These are phyloP conservation scores for Holacanthus passer DNA, from an alignment of 2,113 vertebrate species.

Conservation along the genomic window DNA sequence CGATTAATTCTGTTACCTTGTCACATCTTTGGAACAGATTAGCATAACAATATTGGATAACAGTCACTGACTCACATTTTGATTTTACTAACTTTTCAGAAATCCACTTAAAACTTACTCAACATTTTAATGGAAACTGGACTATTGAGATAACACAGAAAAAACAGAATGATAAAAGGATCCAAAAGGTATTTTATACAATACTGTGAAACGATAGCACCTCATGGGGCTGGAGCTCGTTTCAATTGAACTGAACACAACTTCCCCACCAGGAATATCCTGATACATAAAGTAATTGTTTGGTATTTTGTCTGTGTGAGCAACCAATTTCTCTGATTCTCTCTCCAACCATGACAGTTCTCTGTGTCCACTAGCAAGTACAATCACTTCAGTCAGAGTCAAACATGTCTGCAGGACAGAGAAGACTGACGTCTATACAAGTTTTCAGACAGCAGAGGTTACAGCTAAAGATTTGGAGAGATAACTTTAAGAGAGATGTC, in stretches of 20 bases:
- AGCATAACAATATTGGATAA: not conserved
- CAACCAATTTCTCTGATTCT: no score
- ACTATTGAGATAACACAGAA: not conserved
- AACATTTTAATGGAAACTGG: not conserved
- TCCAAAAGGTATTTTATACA: not conserved
- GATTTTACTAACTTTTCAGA: not conserved
- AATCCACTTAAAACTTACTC: slow-evolving; percentile 9
- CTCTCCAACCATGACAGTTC: no score
- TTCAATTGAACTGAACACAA: not conserved
- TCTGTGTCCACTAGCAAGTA: no score
- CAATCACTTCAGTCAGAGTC: no score
- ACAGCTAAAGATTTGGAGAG: no score
- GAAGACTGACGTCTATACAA: no score
- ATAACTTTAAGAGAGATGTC: no score
- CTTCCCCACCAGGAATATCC: no score
- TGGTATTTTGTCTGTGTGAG: no score
- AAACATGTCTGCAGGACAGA: no score
- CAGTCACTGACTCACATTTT: not conserved
- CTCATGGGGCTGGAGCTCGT: not conserved
- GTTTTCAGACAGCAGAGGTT: no score
- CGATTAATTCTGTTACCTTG: slow-evolving; percentile 17
- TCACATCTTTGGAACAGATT: not conserved
- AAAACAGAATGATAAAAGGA: not conserved
- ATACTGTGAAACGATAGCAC: not conserved
- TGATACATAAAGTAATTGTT: no score